A percentile compares a stretch with the other conserved stretches of the same genome.
phyloP scores from a whole-genome alignment of 2,797 vertebrate genomes.

The Danio aesculapii region DNA sequence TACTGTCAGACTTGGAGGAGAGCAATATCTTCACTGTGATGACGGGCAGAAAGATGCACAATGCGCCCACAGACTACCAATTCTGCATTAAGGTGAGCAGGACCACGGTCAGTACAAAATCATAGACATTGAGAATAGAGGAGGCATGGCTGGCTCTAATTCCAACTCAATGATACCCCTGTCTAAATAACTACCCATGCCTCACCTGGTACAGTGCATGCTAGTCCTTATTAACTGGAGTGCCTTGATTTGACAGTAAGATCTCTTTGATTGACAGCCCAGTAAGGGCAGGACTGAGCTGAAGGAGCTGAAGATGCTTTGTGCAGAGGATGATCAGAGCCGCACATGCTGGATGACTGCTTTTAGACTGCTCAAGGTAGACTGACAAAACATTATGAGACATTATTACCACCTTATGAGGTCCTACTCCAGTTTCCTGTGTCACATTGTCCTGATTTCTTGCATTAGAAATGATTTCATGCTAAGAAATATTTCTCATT shows the following conservation, averaged over 20 bases:
- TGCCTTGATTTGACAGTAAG: constrained; percentile 45
- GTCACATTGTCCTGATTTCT: too few relatives aligned
- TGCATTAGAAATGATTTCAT: too few relatives aligned
- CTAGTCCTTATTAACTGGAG: constrained; percentile 35
- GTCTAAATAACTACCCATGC: constrained; percentile 5
- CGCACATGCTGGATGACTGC: constrained; percentile 96
- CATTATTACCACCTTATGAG: background rate
- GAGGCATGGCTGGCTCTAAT: background rate
- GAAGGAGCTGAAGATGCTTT: constrained; percentile 93
- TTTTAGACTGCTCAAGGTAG: constrained; percentile 95
- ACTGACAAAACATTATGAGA: too few relatives aligned
- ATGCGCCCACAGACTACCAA: constrained; percentile 91
- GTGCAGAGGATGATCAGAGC: constrained; percentile 95
- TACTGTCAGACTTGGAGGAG: constrained; percentile 93
- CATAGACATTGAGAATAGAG: background rate
- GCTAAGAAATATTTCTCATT: too few relatives aligned
- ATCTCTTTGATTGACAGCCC: constrained; percentile 78
- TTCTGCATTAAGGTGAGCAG: constrained; percentile 94
- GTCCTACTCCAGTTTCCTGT: too few relatives aligned
- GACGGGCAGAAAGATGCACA: constrained; percentile 89
- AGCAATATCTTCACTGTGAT: constrained; percentile 90
- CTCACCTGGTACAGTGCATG: constrained; percentile 26
- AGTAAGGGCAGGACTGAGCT: constrained; percentile 89
- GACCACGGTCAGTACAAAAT: background rate
- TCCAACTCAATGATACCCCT: constrained; percentile 8